These are phyloP conservation scores for Crotalus horridus DNA, from an alignment of 2,113 vertebrate species.

Conservation along the genomic window DNA sequence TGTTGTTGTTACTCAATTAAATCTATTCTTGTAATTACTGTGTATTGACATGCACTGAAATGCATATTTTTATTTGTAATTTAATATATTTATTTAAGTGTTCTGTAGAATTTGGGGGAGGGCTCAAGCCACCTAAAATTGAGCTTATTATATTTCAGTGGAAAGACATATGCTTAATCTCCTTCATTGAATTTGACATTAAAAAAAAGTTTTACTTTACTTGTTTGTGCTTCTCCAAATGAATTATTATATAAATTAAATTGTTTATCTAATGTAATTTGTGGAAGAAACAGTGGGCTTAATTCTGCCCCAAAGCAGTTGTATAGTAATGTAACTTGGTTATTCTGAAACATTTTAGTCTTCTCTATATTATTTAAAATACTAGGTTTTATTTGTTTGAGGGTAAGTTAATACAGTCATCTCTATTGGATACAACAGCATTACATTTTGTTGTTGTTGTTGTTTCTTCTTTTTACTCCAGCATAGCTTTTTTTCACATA, in stretches of 20 bases:
- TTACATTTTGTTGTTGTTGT: background rate
- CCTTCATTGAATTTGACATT: background rate
- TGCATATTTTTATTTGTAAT: background rate
- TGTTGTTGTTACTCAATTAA: constrained; percentile 50
- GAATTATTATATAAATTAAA: background rate
- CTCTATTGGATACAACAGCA: background rate
- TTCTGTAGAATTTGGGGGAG: background rate
- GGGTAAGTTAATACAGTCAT: background rate
- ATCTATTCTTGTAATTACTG: constrained; percentile 42
- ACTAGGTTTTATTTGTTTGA: background rate
- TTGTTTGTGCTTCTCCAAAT: background rate
- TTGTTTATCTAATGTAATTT: background rate
- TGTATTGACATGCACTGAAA: background rate
- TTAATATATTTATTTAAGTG: background rate
- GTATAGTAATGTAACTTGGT: background rate
- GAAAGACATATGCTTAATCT: background rate
- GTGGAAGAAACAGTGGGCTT: background rate
- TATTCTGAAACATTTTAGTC: background rate
- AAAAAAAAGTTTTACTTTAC: background rate
- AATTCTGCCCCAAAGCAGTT: background rate
- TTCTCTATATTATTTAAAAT: background rate
- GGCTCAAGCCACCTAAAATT: background rate
- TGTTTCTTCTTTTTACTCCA: background rate
- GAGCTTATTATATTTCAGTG: background rate
- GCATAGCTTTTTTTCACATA: background rate